Evolutionary conservation across 2,888 invertebrate genomes (phyloP).

Genomic region (Drosophila differens): DNA sequence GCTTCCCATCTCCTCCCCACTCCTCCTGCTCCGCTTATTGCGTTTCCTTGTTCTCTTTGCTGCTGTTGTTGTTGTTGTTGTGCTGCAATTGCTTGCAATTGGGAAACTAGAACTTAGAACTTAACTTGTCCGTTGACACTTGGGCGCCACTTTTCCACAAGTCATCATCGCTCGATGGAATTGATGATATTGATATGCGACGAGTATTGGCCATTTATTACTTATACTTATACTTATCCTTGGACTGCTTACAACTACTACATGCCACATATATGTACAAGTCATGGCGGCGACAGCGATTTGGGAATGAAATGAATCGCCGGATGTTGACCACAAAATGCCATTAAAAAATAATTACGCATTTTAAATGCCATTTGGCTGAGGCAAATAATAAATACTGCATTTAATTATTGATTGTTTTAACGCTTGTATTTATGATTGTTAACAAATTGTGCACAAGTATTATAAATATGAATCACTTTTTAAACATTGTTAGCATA

Average conservation of each 20-base stretch:
- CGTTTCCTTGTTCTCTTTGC: conserved; percentile 54
- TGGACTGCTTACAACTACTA: neutral
- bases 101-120: conserved; percentile 24
- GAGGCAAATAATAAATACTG: conserved; percentile 60
- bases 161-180: conserved; percentile 66
- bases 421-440: conserved; percentile 48
- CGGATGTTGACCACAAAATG: conserved; percentile 78
- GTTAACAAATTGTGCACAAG: neutral
- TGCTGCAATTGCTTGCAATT: conserved; percentile 78
- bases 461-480: neutral
- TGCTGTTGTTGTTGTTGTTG: conserved; percentile 19
- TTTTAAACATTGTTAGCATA: neutral
- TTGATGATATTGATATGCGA: conserved; percentile 64
- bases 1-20: neutral
- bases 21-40: conserved; percentile 41
- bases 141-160: conserved; percentile 68
- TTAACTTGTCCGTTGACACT: conserved; percentile 54
- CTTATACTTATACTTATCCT: neutral
- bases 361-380: conserved; percentile 78
- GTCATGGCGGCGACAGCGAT: conserved; percentile 48
- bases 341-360: conserved; percentile 80
- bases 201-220: conserved; percentile 55
- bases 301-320: conserved; percentile 59
- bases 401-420: conserved; percentile 66
- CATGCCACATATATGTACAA: conserved; percentile 31